Evolutionary conservation across 2,113 vertebrate genomes (phyloP).

Genomic region (Garra rufa): DNA sequence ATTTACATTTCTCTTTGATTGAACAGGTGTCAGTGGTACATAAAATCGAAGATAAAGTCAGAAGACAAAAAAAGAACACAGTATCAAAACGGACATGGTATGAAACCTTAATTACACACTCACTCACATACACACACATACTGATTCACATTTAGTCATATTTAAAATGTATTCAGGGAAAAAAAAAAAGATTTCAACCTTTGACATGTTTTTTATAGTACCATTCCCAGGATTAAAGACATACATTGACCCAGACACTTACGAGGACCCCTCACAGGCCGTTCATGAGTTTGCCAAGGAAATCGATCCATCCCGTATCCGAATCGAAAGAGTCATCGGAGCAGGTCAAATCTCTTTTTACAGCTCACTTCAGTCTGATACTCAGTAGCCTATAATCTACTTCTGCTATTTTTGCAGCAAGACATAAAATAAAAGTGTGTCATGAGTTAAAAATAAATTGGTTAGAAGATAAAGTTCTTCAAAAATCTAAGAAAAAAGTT

Average conservation of each 20-base stretch:
- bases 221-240: slow-evolving; percentile 92
- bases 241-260: slow-evolving; percentile 96
- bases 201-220: slow-evolving; percentile 73
- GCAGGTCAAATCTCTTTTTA: slow-evolving; percentile 78
- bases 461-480: neutral
- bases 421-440: neutral
- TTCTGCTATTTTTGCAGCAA: neutral
- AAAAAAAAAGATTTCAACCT: neutral
- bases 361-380: neutral
- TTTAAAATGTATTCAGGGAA: neutral
- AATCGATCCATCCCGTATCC: slow-evolving; percentile 95
- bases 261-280: slow-evolving; percentile 94
- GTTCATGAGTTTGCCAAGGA: slow-evolving; percentile 97
- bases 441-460: neutral
- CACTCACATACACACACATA: neutral
- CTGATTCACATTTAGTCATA: neutral
- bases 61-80: slow-evolving; percentile 93
- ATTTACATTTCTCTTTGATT: slow-evolving; percentile 30
- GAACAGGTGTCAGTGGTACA: slow-evolving; percentile 94
- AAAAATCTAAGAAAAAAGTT: neutral
- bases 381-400: neutral
- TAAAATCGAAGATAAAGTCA: slow-evolving; percentile 98
- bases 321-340: slow-evolving; percentile 97
- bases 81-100: slow-evolving; percentile 92
- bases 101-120: slow-evolving; percentile 61